Conservation (phyloP, 2,113 vertebrate species). For the Tragelaphus buxtoni region DNA sequence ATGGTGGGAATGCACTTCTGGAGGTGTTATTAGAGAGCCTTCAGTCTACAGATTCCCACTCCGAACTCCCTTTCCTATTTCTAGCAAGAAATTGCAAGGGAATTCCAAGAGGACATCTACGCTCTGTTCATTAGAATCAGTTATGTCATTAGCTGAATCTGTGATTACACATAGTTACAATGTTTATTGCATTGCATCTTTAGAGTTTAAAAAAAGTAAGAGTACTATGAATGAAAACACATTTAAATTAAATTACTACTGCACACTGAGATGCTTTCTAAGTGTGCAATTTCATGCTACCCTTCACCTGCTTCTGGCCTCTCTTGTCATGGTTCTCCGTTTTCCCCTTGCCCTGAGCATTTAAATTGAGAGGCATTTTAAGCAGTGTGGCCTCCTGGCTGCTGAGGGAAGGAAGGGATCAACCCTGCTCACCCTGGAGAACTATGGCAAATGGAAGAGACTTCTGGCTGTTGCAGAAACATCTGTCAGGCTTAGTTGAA, state of each 20-base stretch:
- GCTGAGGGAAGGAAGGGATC: background rate
- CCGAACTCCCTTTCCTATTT: background rate
- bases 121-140: background rate
- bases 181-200: background rate
- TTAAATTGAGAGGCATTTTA: background rate
- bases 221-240: background rate
- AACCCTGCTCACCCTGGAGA: conserved; percentile 21
- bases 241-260: background rate
- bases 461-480: background rate
- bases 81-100: background rate
- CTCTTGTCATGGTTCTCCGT: background rate
- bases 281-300: background rate
- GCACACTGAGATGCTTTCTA: background rate
- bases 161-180: background rate
- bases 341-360: background rate
- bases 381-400: background rate
- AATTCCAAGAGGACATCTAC: background rate
- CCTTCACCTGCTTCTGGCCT: background rate
- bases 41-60: background rate
- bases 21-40: background rate
- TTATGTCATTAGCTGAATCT: background rate
- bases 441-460: conserved; percentile 10
- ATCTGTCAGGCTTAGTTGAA: background rate
- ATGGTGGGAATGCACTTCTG: background rate
- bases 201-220: background rate